Evolutionary conservation across 2,888 invertebrate genomes (phyloP), one percentile per base, ranked within the genome.

Genomic region (Prosapia bicincta): DNA sequence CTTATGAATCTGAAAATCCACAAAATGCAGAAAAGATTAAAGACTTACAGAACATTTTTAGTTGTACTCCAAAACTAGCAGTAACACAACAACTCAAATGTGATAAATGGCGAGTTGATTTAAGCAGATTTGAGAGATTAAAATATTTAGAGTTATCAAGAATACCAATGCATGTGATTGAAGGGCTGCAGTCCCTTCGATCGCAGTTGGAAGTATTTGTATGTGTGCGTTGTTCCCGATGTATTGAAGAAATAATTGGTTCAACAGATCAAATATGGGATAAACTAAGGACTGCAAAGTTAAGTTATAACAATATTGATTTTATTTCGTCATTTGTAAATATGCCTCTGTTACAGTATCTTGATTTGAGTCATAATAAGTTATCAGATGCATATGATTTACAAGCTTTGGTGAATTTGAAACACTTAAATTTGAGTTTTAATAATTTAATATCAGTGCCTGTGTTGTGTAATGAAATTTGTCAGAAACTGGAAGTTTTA

Each of bases 351-450:
- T 82, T 92, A 32, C 88, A 89, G 80, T 87, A 87, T 28, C 83
- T 92, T 67, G 90, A 91, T 84, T 83, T 92, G 43, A 90, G 91
- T 78, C 89, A 91, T 82, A 92, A 92, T 84, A 84, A 87, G 71
- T 84, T 92, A 74, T 84, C 83, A 23, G 86, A 86, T 78, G 87
- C 88, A 0, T 84, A 86, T 32, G 87, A 88, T 66, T 84, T 91
- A 23, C 87, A 88, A 79, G 88, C 86, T 84, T 83, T 92, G 77
- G 88, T 88, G 3, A 89, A 89, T 83, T 84, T 92, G 67, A 90
- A 89, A 81, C 86, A 88, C 79, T 83, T 91, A 24, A 90, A 91
- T 85, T 82, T 92, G 70, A 88, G 90, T 74, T 91, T 86, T 81
- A 92, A 92, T 84, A 87, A 87, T 80, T 83, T 92, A 69, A 87